Percentiles rank a stretch among this genome's conserved stretches.
These are phyloP conservation scores for Amazona guildingii DNA, from an alignment of 2,113 vertebrate genomes.

Conservation along the genomic window DNA sequence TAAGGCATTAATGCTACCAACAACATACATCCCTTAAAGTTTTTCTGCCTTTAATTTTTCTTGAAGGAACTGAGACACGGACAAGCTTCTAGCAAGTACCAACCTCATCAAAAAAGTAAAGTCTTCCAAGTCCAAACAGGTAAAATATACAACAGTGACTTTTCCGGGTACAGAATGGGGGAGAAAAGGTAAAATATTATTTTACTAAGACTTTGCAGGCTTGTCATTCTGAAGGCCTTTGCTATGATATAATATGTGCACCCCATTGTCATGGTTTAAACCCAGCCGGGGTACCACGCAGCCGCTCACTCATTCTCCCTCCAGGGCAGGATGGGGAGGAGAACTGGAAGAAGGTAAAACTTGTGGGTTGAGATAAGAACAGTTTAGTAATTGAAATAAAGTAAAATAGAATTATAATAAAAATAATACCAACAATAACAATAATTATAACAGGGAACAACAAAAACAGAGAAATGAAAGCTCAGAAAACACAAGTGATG, in stretches of 20 bases:
- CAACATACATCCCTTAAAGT: neutral
- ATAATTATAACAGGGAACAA: neutral
- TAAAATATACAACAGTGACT: neutral
- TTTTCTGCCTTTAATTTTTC: neutral
- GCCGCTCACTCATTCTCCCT: neutral
- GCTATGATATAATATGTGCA: neutral
- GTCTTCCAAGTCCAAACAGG: neutral
- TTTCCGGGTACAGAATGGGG: neutral
- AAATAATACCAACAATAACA: neutral
- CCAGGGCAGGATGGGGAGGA: neutral
- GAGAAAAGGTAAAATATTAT: neutral
- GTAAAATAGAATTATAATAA: neutral
- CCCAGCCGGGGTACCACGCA: neutral
- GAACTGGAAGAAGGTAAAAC: neutral
- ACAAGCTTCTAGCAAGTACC: neutral
- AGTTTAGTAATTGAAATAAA: neutral
- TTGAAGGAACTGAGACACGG: neutral
- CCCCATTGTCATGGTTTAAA: neutral
- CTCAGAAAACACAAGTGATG: neutral
- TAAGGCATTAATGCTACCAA: neutral
- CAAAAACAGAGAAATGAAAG: neutral
- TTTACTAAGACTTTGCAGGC: neutral
- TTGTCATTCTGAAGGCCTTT: neutral
- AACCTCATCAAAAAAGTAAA: neutral
- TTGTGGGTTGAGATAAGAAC: neutral